Evolutionary conservation across 2,888 invertebrate species (phyloP).

Genomic region (Xestia ashworthii): DNA sequence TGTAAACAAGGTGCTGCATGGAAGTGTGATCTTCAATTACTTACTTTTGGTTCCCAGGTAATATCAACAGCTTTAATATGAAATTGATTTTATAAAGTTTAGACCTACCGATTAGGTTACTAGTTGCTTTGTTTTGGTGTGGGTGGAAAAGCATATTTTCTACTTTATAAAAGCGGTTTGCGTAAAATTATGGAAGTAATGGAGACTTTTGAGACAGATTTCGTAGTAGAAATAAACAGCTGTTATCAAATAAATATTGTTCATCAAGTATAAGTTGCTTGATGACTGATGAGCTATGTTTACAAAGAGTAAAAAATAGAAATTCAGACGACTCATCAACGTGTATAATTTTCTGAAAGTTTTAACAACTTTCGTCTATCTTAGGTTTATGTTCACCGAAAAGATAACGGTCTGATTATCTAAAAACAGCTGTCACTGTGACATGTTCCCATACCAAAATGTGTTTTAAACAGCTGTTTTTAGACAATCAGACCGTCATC

Average conservation of each 20-base stretch:
- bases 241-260: background rate
- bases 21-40: slow-evolving; percentile 29
- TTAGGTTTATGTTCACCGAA: too few species aligned
- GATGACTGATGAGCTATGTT: background rate
- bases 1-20: slow-evolving; percentile 33
- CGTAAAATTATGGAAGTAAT: background rate
- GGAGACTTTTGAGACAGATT: background rate
- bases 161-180: background rate
- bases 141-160: background rate
- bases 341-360: too few species aligned
- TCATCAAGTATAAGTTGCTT: background rate
- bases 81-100: slow-evolving; percentile 4
- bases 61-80: slow-evolving; percentile 1
- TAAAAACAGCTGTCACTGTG: too few species aligned
- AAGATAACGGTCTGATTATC: too few species aligned
- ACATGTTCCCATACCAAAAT: too few species aligned
- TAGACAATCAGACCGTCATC: too few species aligned
- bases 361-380: too few species aligned
- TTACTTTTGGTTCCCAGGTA: slow-evolving; percentile 1
- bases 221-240: background rate
- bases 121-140: background rate
- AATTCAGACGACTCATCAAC: background rate
- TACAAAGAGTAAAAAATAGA: background rate
- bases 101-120: background rate
- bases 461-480: too few species aligned